Percentiles rank a stretch among this genome's conserved stretches.
Conservation (phyloP, 2,113 vertebrate genomes). For the Romanogobio albipinnatus region DNA sequence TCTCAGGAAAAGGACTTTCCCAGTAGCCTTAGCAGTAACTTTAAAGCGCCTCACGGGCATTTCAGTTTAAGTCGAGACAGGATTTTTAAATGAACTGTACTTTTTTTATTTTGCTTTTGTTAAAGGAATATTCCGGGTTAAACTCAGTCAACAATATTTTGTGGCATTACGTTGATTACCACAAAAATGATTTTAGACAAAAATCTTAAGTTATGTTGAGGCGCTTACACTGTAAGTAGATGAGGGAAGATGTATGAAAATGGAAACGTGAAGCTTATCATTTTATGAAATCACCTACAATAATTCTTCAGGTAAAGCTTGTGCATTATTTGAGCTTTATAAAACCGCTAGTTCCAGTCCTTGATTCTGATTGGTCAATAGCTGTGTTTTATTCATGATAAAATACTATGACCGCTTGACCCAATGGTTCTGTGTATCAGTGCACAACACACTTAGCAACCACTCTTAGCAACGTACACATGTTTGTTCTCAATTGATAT, state of each 20-base stretch:
- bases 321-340: background rate
- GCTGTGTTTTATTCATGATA: too few relatives aligned
- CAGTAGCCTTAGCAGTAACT: background rate
- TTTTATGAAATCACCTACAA: background rate
- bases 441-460: too few relatives aligned
- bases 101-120: background rate
- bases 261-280: background rate
- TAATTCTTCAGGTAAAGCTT: background rate
- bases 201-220: background rate
- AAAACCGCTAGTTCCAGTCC: too few relatives aligned
- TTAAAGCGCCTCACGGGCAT: background rate
- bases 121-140: background rate
- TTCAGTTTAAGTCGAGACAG: background rate
- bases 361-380: too few relatives aligned
- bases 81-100: background rate
- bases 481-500: too few relatives aligned
- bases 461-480: too few relatives aligned
- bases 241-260: background rate
- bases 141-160: background rate
- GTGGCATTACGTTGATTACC: background rate
- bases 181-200: background rate
- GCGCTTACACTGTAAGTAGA: background rate
- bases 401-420: too few relatives aligned
- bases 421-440: too few relatives aligned
- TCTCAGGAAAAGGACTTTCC: constrained; percentile 15